These are phyloP conservation scores for Oligia latruncula DNA, from an alignment of 2,888 invertebrate genomes.

Conservation along the genomic window DNA sequence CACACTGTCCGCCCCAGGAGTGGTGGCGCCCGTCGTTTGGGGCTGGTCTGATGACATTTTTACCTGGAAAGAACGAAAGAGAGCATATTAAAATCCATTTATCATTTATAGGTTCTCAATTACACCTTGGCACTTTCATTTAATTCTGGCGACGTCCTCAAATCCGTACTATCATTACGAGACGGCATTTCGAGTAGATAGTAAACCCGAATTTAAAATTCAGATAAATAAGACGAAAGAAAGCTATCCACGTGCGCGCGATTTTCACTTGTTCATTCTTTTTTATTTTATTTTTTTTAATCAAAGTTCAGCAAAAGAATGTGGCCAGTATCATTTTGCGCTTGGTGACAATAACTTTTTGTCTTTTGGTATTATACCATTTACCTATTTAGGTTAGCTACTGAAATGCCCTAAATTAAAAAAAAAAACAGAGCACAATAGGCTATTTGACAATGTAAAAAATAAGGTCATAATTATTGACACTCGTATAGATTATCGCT, in stretches of 20 bases:
- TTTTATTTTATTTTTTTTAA: too few relatives aligned
- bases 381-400: too few relatives aligned
- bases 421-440: too few relatives aligned
- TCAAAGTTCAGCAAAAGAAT: not conserved
- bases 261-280: too few relatives aligned
- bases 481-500: too few relatives aligned
- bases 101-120: not conserved
- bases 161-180: too few relatives aligned
- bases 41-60: constrained; percentile 83
- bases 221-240: not conserved
- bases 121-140: not conserved
- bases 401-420: too few relatives aligned
- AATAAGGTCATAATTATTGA: too few relatives aligned
- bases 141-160: not conserved
- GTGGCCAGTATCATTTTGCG: not conserved
- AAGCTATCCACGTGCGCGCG: too few relatives aligned
- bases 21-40: constrained; percentile 77
- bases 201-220: not conserved
- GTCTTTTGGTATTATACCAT: too few relatives aligned
- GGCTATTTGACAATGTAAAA: too few relatives aligned
- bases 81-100: not conserved
- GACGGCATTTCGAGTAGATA: too few relatives aligned
- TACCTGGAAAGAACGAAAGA: constrained; percentile 72
- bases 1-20: constrained; percentile 79
- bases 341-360: not conserved